Evolutionary conservation across 1,140 invertebrate species (phyloP).

Genomic region (Ips nitidus): DNA sequence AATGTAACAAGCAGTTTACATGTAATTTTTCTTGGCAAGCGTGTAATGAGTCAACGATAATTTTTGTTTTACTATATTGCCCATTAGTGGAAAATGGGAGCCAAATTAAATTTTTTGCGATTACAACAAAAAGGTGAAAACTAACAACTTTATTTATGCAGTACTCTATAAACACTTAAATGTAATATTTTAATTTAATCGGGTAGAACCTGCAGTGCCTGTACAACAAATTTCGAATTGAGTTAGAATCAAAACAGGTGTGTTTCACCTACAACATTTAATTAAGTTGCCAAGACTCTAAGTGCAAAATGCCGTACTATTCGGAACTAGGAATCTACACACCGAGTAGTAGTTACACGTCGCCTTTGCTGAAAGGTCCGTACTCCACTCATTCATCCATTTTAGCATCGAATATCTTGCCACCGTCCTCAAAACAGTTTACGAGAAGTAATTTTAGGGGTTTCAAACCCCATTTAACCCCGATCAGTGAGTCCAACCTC

Average conservation of each 20-base stretch:
- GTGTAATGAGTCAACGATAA: too few relatives aligned
- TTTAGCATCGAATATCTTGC: slow-evolving; percentile 48
- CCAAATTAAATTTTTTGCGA: too few relatives aligned
- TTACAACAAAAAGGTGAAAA: too few relatives aligned
- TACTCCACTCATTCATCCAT: slow-evolving; percentile 62
- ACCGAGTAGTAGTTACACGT: slow-evolving; percentile 43
- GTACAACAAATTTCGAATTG: too few relatives aligned
- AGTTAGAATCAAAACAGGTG: slow-evolving; percentile 15
- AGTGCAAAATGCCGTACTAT: slow-evolving; percentile 58
- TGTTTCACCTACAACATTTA: slow-evolving; percentile 30
- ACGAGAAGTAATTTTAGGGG: slow-evolving; percentile 38
- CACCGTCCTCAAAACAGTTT: slow-evolving; percentile 31
- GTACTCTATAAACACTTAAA: too few relatives aligned
- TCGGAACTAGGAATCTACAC: slow-evolving; percentile 62
- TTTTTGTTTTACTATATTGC: too few relatives aligned
- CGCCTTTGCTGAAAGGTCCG: slow-evolving; percentile 54
- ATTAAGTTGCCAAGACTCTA: slow-evolving; percentile 37
- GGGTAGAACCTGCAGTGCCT: too few relatives aligned
- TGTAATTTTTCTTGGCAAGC: too few relatives aligned
- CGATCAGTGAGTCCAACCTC: slow-evolving; percentile 65
- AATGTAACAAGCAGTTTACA: too few relatives aligned
- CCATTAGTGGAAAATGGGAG: too few relatives aligned
- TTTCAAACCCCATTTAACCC: slow-evolving; percentile 72
- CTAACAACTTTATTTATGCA: too few relatives aligned
- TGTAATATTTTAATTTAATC: too few relatives aligned